phyloP scores from a whole-genome alignment of 2,888 invertebrate species.

The Ptychoptera contaminata region DNA sequence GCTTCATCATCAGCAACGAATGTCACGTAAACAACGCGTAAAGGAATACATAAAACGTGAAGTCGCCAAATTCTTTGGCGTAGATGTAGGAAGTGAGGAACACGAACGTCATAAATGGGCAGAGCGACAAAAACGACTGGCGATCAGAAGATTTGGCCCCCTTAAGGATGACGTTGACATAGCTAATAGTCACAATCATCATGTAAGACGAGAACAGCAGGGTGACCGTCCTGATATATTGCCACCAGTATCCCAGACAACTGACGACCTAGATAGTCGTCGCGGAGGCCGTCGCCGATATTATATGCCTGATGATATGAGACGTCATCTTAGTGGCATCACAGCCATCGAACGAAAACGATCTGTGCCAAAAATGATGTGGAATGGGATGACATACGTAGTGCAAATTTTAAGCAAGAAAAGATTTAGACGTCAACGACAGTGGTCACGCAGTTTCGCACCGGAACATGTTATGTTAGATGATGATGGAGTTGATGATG shows the following conservation, averaged over 20 bases:
- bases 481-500: conserved; percentile 33
- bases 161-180: conserved; percentile 14
- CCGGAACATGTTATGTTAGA: conserved; percentile 33
- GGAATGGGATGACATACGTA: conserved; percentile 22
- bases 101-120: conserved; percentile 25
- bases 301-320: neutral
- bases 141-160: conserved; percentile 24
- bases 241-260: conserved; percentile 19
- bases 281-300: neutral
- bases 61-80: conserved; percentile 27
- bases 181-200: conserved; percentile 8
- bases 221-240: conserved; percentile 28
- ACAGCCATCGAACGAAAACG: conserved; percentile 30
- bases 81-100: conserved; percentile 23
- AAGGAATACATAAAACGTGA: conserved; percentile 25
- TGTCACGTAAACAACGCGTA: conserved; percentile 24
- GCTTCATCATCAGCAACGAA: conserved; percentile 11
- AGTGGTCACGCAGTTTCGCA: conserved; percentile 59
- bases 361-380: conserved; percentile 26
- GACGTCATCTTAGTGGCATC: neutral
- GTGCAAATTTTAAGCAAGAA: conserved; percentile 43
- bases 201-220: conserved; percentile 9
- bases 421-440: conserved; percentile 36
- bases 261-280: conserved; percentile 9
- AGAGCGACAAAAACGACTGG: conserved; percentile 26